Percentiles rank a stretch among this genome's conserved stretches.
phyloP scores from a whole-genome alignment of 2,113 vertebrate genomes.

The Aegotheles bennettii region DNA sequence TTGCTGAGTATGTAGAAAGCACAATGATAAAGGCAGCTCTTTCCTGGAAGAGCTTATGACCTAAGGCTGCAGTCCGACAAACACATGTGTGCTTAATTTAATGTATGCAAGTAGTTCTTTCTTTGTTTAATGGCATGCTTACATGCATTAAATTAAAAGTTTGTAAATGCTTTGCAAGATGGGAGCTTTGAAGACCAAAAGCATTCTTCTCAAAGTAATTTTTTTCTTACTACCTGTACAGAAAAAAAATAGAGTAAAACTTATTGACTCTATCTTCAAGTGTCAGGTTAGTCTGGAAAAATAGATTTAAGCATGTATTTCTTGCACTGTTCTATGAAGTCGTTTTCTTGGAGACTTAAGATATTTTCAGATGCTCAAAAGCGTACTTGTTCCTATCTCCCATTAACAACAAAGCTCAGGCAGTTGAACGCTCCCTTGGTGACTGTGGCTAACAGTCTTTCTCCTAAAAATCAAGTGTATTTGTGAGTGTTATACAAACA shows the following conservation, averaged over 20 bases:
- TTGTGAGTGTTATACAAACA: neutral
- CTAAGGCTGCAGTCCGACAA: neutral
- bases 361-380: neutral
- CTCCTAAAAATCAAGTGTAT: neutral
- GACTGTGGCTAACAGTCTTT: neutral
- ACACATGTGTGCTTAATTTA: neutral
- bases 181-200: neutral
- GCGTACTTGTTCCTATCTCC: neutral
- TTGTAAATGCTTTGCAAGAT: neutral
- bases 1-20: neutral
- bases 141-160: neutral
- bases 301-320: neutral
- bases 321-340: neutral
- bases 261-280: neutral
- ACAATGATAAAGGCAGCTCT: neutral
- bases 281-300: neutral
- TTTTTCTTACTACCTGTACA: neutral
- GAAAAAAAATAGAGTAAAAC: neutral
- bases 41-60: neutral
- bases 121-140: neutral
- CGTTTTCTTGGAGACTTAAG: neutral
- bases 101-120: neutral
- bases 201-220: neutral
- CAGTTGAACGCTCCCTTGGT: neutral
- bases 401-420: neutral